A percentile compares a stretch with the other conserved stretches of the same genome.
phyloP scores from a whole-genome alignment of 1,140 invertebrate species.

The Brachionus calyciflorus region DNA sequence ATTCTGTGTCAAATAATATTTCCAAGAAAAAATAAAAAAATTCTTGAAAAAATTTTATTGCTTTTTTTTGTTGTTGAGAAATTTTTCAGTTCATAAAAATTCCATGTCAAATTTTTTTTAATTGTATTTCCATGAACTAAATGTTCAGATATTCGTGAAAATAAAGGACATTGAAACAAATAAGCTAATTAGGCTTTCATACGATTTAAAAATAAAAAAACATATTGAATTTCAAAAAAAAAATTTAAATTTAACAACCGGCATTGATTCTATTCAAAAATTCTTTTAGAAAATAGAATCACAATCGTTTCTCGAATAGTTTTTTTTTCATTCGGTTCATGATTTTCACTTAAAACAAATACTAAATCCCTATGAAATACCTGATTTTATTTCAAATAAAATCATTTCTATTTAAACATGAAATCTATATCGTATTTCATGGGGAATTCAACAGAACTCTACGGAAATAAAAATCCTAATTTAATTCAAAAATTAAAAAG shows the following conservation, averaged over 20 bases:
- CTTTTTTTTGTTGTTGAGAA: neutral
- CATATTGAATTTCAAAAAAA: conserved; percentile 13
- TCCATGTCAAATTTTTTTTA: neutral
- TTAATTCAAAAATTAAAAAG: neutral
- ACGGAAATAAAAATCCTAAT: neutral
- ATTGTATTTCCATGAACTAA: no score
- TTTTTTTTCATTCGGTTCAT: neutral
- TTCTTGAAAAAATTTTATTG: neutral
- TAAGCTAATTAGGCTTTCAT: conserved; percentile 15
- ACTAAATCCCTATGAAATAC: neutral
- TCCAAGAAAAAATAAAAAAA: neutral
- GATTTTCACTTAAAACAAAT: conserved; percentile 12
- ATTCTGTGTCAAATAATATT: no score
- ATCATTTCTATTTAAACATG: no score
- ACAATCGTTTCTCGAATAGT: no score
- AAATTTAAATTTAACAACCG: no score
- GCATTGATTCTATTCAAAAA: conserved; percentile 20
- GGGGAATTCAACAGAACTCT: neutral
- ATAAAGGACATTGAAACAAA: neutral
- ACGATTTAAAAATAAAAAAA: neutral
- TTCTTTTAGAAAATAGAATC: no score
- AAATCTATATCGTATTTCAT: no score
- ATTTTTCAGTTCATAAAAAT: conserved; percentile 14
- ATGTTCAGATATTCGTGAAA: neutral
- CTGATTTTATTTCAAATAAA: neutral